Conservation (phyloP, 2,113 vertebrate genomes). For the Morphnarchus princeps region DNA sequence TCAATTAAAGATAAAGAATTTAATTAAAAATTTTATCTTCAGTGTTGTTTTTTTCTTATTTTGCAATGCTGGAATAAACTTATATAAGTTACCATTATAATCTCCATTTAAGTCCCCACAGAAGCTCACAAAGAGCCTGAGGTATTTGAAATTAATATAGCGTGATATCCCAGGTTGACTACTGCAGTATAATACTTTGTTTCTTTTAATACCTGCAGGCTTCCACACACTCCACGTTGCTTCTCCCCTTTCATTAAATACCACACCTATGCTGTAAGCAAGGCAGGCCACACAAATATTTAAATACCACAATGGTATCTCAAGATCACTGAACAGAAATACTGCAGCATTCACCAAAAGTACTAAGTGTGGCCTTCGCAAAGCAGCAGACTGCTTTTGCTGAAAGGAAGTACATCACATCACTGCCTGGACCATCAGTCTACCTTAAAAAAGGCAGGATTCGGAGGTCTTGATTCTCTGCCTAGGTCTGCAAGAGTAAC, state of each 20-base stretch:
- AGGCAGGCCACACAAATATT: neutral
- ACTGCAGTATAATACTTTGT: neutral
- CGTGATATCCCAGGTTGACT: neutral
- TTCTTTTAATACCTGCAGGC: neutral
- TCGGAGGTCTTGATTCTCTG: neutral
- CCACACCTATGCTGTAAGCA: neutral
- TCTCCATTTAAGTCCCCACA: constrained; percentile 10
- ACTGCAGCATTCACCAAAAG: neutral
- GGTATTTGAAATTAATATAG: constrained; percentile 28
- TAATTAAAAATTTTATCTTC: constrained; percentile 73
- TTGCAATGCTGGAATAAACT: constrained; percentile 35
- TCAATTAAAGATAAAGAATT: constrained; percentile 67
- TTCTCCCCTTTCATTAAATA: neutral
- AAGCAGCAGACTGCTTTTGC: neutral
- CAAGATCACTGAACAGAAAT: neutral
- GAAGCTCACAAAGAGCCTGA: constrained; percentile 4
- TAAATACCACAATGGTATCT: neutral
- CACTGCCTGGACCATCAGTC: neutral
- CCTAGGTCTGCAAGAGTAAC: neutral
- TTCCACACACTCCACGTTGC: neutral
- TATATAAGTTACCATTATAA: constrained; percentile 1
- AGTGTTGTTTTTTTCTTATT: neutral
- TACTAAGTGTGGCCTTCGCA: neutral
- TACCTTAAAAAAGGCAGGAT: neutral
- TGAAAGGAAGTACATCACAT: neutral